Evolutionary conservation across 2,797 vertebrate species (phyloP).

Genomic region (Onychomys arenicola): DNA sequence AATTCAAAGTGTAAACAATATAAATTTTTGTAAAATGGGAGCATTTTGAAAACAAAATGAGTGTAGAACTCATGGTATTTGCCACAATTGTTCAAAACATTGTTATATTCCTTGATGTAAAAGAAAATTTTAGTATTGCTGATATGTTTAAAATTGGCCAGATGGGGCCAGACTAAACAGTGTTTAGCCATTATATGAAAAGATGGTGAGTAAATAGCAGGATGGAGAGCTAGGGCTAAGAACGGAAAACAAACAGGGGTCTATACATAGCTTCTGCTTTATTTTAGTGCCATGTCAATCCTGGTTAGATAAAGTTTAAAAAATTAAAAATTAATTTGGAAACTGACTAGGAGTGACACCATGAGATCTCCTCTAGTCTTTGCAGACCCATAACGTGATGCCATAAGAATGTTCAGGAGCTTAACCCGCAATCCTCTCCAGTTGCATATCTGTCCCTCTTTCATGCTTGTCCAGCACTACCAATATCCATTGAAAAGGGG

Average conservation of each 20-base stretch:
- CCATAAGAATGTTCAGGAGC: not conserved
- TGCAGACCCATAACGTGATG: not conserved
- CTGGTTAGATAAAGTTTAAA: not conserved
- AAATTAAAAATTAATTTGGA: slow-evolving; percentile 50
- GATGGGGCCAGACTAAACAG: slow-evolving; percentile 18
- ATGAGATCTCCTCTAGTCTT: not conserved
- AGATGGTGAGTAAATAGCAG: not conserved
- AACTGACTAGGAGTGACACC: not conserved
- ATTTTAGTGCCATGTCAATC: not conserved
- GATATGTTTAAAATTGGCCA: not conserved
- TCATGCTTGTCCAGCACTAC: not conserved
- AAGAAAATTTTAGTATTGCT: not conserved
- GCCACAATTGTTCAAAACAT: slow-evolving; percentile 46
- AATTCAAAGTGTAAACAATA: slow-evolving; percentile 43
- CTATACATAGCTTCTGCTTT: slow-evolving; percentile 36
- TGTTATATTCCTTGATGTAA: slow-evolving; percentile 42
- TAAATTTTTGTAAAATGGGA: slow-evolving; percentile 8
- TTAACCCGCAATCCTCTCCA: not conserved
- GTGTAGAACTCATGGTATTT: slow-evolving; percentile 18
- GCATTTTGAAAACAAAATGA: slow-evolving; percentile 20
- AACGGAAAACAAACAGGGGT: not conserved
- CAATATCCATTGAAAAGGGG: not conserved
- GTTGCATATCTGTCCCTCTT: not conserved
- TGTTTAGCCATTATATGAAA: slow-evolving; percentile 34
- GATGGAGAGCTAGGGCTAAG: not conserved